phyloP scores from a whole-genome alignment of 2,113 vertebrate genomes.

The Neogobius melanostomus region DNA sequence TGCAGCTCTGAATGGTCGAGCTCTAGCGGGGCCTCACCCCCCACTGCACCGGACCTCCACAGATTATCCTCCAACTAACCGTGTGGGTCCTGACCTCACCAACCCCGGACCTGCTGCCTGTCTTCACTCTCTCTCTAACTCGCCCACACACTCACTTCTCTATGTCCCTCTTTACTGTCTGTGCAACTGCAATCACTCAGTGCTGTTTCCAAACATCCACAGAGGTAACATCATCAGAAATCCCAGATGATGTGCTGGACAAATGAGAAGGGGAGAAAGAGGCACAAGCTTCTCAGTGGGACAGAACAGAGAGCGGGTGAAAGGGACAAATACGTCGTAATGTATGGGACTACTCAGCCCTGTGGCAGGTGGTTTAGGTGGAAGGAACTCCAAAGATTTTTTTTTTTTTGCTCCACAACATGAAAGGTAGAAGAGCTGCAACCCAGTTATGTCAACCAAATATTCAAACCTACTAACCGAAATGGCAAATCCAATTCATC shows the following conservation, averaged over 20 bases:
- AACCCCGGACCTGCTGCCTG: conserved; percentile 50
- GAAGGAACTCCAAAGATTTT: not conserved
- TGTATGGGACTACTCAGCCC: conserved; percentile 4
- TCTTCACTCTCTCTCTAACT: conserved; percentile 22
- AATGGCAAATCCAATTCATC: not conserved
- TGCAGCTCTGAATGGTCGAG: conserved; percentile 64
- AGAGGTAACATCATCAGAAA: conserved; percentile 55
- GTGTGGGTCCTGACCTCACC: conserved; percentile 64
- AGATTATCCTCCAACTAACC: conserved; percentile 80
- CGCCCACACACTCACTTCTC: conserved; percentile 20
- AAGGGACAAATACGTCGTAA: conserved; percentile 25
- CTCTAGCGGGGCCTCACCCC: conserved; percentile 73
- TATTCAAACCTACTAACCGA: conserved; percentile 1
- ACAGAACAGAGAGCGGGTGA: conserved; percentile 30
- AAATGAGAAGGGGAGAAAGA: conserved; percentile 59
- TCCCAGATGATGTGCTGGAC: conserved; percentile 62
- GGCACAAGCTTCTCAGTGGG: conserved; percentile 38
- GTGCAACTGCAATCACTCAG: not conserved
- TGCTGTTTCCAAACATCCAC: not conserved
- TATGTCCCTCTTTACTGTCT: conserved; percentile 18
- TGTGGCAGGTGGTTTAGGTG: conserved; percentile 37
- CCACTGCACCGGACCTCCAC: conserved; percentile 73
- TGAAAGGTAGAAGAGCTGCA: not conserved
- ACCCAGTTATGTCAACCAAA: not conserved
- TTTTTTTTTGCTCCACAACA: not conserved